Evolutionary conservation across 1,140 invertebrate genomes (phyloP), one percentile per base, ranked within the genome.

Genomic region (Philopotamus ludificatus): DNA sequence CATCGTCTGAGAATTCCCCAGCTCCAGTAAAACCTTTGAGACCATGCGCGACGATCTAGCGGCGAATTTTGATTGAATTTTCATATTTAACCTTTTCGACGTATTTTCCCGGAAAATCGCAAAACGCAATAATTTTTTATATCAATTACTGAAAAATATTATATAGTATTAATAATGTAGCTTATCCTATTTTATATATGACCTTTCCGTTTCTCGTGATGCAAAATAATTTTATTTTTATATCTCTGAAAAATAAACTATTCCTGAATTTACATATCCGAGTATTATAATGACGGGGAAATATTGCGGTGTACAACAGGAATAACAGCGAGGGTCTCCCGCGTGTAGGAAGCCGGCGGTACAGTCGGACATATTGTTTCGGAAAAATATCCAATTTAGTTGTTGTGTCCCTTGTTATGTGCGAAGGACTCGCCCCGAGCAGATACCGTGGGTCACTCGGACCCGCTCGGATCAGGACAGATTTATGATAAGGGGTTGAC

Each of bases 21-120:
- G 20, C n/a, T 25, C 28, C 57, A 16, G 42, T 47, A 47, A 20
- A 26, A 12, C 58, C 58, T 66, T 66, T 66, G 62, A 65, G 57
- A 28, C 62, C 22, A n/a, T n/a, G 10, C 21, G 23, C 49, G 41
- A 28, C 42, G 23, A 57, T 64, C 55, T 68, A 34, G 21, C 22
- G 62, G 49, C 50, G 34, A 41, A 62, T 60, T 62, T 47, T 68
- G 62, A 68, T 68, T 65, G 25, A 68, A 68, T 68, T 68, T 65
- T 68, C 66, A 65, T 68, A 65, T 64, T 68, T 65, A 65, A 41
- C 58, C 42, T 55, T 49, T 15, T 51, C 25, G 16, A 20, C 21
- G 16, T 60, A n/a, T 45, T 58, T 49, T 60, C 21, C 1, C 16
- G 28, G 28, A 34, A 34, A 34, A 34, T 34, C 12, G 28, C 28